Base-by-base conservation (phyloP, 1,140 invertebrate species). In the Cydia splendana region DNA sequence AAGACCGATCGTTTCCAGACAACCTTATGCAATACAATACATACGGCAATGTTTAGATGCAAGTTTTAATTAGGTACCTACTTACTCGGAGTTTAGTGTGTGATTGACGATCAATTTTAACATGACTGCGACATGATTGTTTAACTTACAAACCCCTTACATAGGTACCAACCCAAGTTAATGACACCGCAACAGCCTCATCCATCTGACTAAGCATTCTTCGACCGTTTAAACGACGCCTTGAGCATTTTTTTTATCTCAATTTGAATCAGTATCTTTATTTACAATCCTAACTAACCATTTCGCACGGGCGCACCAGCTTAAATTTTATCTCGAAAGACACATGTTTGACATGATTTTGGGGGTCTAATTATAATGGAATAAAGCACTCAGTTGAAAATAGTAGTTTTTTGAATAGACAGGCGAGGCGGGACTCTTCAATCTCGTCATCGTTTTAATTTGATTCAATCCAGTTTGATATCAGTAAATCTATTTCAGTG, bases 401-500 rank as follows among this genome's bases (percentile, higher is more conserved):
- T 15, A 48, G 0, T n/a, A 48, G 2, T 4, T 48, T 48, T 13
- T 48, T 48, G 45, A 48, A 48, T 48, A 48, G 45, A 3, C 48
- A 15, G 53, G 6, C n/a, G 4, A 4, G 2, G 5, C 34, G 5
- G 34, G 30, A n/a, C 4, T 45, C 42, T 0, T 24, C 24, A 24
- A 24, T 24, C 24, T 4, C n/a, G 53, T 57, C 53, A 57, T 18
- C 53, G n/a, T 18, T 57, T 57, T 18, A n/a, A 57, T 57, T 57
- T 20, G 53, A 57, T 57, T 18, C 57, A 24, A 24, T 62, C 57
- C 34, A 34, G 28, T 67, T 67, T 30, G 15, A 6, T 38, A 71
- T 71, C 30, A 7, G 13, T 71, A 45, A 42, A 71, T 71, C 34
- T 71, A 71, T 38, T 42, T 71, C n/a, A 38, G n/a, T 71, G 24